phyloP scores from a whole-genome alignment of 2,113 vertebrate species.

The Halcyon malimbica region DNA sequence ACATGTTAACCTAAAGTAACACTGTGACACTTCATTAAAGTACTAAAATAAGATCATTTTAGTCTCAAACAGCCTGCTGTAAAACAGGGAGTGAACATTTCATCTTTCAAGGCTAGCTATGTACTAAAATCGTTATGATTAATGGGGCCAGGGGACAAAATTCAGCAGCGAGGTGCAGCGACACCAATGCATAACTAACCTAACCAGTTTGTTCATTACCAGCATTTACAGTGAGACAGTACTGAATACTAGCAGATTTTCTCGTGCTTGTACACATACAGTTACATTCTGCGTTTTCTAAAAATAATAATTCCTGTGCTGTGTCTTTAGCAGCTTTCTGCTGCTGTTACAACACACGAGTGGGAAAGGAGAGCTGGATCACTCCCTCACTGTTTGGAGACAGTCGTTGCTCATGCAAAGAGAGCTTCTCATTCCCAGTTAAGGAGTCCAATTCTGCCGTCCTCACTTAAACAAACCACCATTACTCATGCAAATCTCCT shows the following conservation, averaged over 20 bases:
- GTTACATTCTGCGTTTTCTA: neutral
- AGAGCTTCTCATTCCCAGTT: neutral
- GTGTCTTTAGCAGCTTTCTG: neutral
- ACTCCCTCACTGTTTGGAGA: neutral
- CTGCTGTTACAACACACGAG: neutral
- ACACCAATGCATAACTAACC: neutral
- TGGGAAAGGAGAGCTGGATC: neutral
- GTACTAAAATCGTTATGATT: neutral
- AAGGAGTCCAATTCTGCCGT: neutral
- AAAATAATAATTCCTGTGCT: neutral
- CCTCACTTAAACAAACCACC: neutral
- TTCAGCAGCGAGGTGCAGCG: neutral
- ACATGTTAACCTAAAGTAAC: neutral
- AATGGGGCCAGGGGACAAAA: neutral
- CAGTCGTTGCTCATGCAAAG: neutral
- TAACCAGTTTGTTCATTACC: neutral
- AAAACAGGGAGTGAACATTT: neutral
- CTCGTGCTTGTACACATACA: neutral
- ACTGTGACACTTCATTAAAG: neutral
- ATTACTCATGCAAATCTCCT: neutral
- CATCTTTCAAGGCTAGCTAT: neutral
- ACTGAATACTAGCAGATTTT: neutral
- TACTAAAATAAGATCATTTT: neutral
- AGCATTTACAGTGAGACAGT: neutral
- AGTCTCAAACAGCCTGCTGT: neutral